These are phyloP conservation scores for Pardalotus punctatus DNA, from an alignment of 2,113 vertebrate genomes.

Conservation along the genomic window DNA sequence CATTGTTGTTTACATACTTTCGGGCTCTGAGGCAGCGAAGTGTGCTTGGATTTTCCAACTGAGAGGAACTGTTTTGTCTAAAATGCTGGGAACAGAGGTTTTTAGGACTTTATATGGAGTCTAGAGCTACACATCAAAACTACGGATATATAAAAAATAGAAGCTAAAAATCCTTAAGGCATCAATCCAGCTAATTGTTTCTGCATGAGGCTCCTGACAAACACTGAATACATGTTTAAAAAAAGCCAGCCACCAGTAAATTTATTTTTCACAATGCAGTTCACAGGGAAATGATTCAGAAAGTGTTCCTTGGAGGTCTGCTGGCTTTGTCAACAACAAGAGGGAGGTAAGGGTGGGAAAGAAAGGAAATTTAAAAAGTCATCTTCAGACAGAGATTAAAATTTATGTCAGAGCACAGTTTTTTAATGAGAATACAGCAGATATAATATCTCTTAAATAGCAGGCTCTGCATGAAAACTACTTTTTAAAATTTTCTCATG, in stretches of 20 bases:
- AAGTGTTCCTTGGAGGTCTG: not conserved
- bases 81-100: no score
- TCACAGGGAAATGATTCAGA: not conserved
- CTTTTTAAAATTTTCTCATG: not conserved
- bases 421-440: not conserved
- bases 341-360: fast-evolving
- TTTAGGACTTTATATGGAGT: no score
- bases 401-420: fast-evolving
- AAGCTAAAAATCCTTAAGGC: no score
- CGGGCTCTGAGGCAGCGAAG: no score
- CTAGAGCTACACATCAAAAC: no score
- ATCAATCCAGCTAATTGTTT: not conserved
- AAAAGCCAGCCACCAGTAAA: not conserved
- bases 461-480: not conserved
- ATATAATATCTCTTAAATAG: not conserved
- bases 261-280: not conserved
- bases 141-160: no score
- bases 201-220: not conserved
- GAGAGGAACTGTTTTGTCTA: no score
- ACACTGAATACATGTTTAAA: not conserved
- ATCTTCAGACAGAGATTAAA: not conserved
- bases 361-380: not conserved
- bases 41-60: no score
- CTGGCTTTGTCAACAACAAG: not conserved
- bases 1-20: no score